These are phyloP conservation scores for Octopus bimaculoides DNA, from an alignment of 1,140 invertebrate species.

Conservation along the genomic window DNA sequence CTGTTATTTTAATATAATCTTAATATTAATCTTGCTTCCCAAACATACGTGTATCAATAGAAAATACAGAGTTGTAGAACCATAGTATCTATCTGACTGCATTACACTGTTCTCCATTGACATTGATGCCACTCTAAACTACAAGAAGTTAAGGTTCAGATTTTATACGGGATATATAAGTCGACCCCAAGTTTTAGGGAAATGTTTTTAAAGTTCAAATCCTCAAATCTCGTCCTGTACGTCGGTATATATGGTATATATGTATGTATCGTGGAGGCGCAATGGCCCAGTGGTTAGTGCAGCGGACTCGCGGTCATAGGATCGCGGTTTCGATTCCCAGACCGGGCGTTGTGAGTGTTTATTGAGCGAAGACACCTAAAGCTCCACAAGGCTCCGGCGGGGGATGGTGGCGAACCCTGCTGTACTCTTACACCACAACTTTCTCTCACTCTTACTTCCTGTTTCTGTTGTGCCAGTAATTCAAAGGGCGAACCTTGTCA, in stretches of 20 bases:
- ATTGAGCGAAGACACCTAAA: no score
- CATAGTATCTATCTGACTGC: background rate
- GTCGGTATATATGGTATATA: background rate
- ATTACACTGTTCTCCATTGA: background rate
- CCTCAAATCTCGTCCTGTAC: background rate
- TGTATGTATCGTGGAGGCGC: no score
- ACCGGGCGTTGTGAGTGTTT: no score
- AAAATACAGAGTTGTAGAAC: background rate
- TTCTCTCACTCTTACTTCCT: no score
- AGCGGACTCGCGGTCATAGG: no score
- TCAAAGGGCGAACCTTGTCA: no score
- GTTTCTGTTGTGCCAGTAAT: no score
- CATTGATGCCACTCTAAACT: background rate
- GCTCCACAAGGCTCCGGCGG: no score
- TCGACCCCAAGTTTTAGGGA: background rate
- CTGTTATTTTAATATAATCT: background rate
- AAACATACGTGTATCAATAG: background rate
- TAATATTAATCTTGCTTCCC: background rate
- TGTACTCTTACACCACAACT: no score
- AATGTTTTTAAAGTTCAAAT: background rate
- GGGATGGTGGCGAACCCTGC: no score
- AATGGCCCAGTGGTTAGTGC: no score
- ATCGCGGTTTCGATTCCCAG: no score
- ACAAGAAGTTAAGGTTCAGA: constrained; percentile 2
- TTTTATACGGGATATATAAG: background rate